Conservation (phyloP, 2,888 invertebrate genomes). For the Eupithecia centaureata region DNA sequence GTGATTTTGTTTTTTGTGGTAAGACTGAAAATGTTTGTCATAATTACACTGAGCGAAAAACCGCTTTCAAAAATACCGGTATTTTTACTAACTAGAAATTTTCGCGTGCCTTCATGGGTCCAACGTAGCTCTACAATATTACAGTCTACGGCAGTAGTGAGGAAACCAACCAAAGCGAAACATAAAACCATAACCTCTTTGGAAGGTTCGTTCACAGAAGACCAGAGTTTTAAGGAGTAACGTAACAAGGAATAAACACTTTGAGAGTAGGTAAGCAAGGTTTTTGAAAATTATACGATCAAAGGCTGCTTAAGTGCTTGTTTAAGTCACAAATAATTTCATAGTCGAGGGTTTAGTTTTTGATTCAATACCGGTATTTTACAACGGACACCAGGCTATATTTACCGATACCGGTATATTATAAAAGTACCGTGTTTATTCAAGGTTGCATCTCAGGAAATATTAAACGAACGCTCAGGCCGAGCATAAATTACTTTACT, state of each 20-base stretch:
- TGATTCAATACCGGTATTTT: background rate
- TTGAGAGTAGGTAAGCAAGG: background rate
- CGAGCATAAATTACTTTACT: conserved; percentile 2
- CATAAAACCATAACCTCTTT: conserved; percentile 1
- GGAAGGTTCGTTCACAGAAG: background rate
- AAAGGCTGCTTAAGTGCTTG: background rate
- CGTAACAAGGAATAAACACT: background rate
- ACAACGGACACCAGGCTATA: background rate
- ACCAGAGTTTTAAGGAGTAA: background rate
- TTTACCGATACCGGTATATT: conserved; percentile 1
- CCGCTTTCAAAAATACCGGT: background rate
- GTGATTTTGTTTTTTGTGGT: too few species aligned
- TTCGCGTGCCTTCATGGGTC: background rate
- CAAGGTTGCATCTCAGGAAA: background rate
- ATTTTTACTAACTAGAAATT: background rate
- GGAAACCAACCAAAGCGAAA: background rate
- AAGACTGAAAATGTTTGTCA: background rate
- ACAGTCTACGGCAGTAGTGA: background rate
- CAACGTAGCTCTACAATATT: background rate
- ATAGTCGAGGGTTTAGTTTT: background rate
- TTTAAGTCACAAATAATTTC: background rate
- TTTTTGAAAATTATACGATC: background rate
- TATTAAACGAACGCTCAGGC: background rate
- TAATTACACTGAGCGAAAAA: background rate
- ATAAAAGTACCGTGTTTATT: background rate